Conservation (phyloP, 2,888 invertebrate genomes). For the Synanthedon myopaeformis region DNA sequence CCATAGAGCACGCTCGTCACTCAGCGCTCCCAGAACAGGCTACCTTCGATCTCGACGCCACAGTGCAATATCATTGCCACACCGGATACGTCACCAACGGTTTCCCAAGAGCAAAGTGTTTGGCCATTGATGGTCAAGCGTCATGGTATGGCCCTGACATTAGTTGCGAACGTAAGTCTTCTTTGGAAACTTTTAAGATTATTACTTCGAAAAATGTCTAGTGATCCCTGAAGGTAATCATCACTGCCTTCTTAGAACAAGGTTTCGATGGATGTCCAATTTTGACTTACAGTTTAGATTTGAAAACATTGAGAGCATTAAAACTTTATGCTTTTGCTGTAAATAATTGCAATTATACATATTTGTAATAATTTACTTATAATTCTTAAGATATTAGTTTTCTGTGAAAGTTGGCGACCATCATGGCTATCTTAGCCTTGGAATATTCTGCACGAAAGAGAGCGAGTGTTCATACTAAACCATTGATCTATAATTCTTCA, state of each 20-base stretch:
- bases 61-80: conserved; percentile 92
- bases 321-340: too few relatives aligned
- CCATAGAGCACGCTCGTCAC: conserved; percentile 87
- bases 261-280: background rate
- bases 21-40: conserved; percentile 89
- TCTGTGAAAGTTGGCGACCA: too few relatives aligned
- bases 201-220: background rate
- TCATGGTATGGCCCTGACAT: conserved; percentile 98
- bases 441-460: too few relatives aligned
- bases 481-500: too few relatives aligned
- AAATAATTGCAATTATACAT: too few relatives aligned
- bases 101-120: conserved; percentile 91
- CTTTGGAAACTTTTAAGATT: background rate
- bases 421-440: too few relatives aligned
- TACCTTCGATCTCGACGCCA: conserved; percentile 90
- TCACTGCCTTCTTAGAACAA: too few relatives aligned
- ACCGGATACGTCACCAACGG: conserved; percentile 95
- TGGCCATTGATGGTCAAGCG: conserved; percentile 88
- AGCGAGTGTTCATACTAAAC: too few relatives aligned
- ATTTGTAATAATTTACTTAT: too few relatives aligned
- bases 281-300: too few relatives aligned
- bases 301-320: too few relatives aligned
- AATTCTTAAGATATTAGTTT: too few relatives aligned
- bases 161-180: conserved; percentile 88
- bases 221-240: background rate